phyloP scores from a whole-genome alignment of 2,797 vertebrate species.

The Anniella stebbinsi region DNA sequence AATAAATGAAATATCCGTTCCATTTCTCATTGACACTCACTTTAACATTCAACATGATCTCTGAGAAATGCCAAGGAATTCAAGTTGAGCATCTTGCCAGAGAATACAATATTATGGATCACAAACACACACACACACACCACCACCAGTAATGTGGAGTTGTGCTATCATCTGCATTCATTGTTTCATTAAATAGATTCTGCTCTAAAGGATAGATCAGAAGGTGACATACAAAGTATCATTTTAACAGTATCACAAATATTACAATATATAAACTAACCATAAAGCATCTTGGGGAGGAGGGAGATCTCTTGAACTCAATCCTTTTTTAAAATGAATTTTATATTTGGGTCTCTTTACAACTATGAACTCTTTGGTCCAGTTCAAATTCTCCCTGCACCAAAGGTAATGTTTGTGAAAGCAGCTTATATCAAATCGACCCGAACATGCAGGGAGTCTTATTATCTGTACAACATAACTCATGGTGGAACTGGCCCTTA shows the following conservation, averaged over 20 bases:
- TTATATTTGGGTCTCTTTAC: not conserved
- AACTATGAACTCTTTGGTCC: not conserved
- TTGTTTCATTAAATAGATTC: not conserved
- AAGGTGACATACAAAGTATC: not conserved
- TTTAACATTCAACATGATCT: not conserved
- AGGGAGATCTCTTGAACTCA: not conserved
- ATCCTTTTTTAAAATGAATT: not conserved
- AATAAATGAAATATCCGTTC: not conserved
- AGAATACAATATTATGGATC: not conserved
- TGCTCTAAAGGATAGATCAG: not conserved
- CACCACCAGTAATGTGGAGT: not conserved
- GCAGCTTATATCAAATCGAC: no score
- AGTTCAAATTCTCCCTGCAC: not conserved
- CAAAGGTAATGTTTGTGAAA: not conserved
- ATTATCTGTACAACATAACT: not conserved
- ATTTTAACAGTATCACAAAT: not conserved
- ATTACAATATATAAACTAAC: not conserved
- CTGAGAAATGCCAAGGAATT: not conserved
- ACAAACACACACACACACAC: no score
- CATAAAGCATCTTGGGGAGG: not conserved
- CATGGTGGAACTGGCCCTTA: not conserved
- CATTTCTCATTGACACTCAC: not conserved
- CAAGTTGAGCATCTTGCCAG: constrained; percentile 3
- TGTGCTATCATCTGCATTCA: not conserved
- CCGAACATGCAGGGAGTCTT: not conserved